phyloP scores from a whole-genome alignment of 2,797 vertebrate genomes.

The Myripristis jacobus region DNA sequence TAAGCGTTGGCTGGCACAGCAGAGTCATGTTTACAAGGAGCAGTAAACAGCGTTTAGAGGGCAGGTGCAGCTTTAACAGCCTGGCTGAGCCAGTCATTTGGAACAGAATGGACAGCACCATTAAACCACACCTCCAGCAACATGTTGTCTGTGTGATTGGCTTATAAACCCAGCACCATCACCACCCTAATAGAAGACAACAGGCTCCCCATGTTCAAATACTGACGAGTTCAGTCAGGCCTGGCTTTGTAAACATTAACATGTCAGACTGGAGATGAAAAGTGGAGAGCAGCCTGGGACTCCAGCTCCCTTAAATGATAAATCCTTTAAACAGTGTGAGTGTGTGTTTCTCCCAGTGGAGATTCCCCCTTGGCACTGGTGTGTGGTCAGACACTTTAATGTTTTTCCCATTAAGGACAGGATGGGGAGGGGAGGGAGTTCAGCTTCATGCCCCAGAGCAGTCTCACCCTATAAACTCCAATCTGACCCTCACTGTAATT shows the following conservation, averaged over 20 bases:
- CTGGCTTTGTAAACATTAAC: neutral
- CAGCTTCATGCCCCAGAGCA: neutral
- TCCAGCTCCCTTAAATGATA: neutral
- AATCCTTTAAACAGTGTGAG: too few relatives aligned
- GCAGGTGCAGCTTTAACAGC: slow-evolving; percentile 27
- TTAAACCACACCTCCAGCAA: slow-evolving; percentile 14
- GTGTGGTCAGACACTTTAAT: slow-evolving; percentile 1
- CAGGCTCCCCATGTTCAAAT: neutral
- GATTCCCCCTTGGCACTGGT: neutral
- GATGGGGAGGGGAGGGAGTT: neutral
- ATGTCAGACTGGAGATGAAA: too few relatives aligned
- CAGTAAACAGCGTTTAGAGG: slow-evolving; percentile 21
- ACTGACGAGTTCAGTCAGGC: neutral
- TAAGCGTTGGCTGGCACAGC: neutral
- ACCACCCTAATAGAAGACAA: slow-evolving; percentile 15
- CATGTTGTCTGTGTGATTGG: slow-evolving; percentile 11
- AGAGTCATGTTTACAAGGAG: slow-evolving; percentile 10
- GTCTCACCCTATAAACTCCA: neutral
- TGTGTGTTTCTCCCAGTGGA: neutral
- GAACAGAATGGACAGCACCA: slow-evolving; percentile 12
- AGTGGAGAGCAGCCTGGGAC: too few relatives aligned
- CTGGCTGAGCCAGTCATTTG: slow-evolving; percentile 19
- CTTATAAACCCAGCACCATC: slow-evolving; percentile 2
- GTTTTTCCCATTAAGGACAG: neutral
- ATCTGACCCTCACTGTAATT: neutral